These are phyloP conservation scores for Gonatopus flavifemur DNA, from an alignment of 1,140 invertebrate species.

Conservation along the genomic window DNA sequence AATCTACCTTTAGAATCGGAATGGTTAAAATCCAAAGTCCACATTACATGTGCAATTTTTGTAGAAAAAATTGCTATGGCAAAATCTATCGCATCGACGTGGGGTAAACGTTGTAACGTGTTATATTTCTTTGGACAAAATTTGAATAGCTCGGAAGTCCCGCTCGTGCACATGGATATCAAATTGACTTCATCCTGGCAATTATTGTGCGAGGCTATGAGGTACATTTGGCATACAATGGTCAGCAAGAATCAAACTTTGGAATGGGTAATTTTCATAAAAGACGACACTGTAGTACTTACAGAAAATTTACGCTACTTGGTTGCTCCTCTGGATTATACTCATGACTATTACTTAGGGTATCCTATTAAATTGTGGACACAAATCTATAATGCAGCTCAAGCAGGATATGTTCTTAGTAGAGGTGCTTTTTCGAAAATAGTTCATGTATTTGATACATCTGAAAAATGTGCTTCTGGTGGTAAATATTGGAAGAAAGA, in stretches of 20 bases:
- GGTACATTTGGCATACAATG: conserved; percentile 39
- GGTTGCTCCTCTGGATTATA: conserved; percentile 47
- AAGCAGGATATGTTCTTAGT: conserved; percentile 60
- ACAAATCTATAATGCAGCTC: conserved; percentile 56
- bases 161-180: conserved; percentile 38
- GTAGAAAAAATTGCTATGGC: conserved; percentile 44
- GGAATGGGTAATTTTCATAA: conserved; percentile 57
- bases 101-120: conserved; percentile 48
- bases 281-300: conserved; percentile 57
- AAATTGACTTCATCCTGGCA: conserved; percentile 56
- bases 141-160: conserved; percentile 21
- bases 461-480: conserved; percentile 47
- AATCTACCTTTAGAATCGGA: conserved; percentile 35
- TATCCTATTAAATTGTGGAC: conserved; percentile 57
- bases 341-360: conserved; percentile 57
- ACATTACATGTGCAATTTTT: conserved; percentile 49
- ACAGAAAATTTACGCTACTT: conserved; percentile 56
- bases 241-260: conserved; percentile 13
- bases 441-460: conserved; percentile 45
- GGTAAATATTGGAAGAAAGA: conserved; percentile 62
- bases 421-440: conserved; percentile 45
- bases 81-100: conserved; percentile 42
- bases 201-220: conserved; percentile 51
- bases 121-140: conserved; percentile 45
- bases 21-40: conserved; percentile 42